Evolutionary conservation across 2,113 vertebrate genomes (phyloP).

Genomic region (Blennius ocellaris): DNA sequence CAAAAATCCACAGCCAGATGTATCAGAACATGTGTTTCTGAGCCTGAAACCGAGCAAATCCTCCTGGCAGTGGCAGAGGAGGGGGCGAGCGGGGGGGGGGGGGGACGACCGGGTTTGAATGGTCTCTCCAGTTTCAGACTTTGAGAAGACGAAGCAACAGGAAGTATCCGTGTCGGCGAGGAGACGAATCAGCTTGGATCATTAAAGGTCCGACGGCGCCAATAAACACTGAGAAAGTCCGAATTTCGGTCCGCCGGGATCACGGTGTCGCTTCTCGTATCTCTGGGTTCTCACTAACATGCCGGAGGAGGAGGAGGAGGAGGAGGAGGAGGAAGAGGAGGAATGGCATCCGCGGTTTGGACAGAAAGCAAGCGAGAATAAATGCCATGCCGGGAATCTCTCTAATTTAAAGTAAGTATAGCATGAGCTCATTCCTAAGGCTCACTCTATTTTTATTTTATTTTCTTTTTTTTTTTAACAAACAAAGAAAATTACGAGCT

Average conservation of each 20-base stretch:
- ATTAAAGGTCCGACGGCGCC: slow-evolving; percentile 12
- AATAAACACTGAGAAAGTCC: slow-evolving; percentile 16
- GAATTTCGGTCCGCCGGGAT: neutral
- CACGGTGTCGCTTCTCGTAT: slow-evolving; percentile 26
- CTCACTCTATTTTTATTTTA: slow-evolving; percentile 37
- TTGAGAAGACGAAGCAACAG: slow-evolving; percentile 70
- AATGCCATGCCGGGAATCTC: slow-evolving; percentile 73
- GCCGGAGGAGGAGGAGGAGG: too few relatives aligned
- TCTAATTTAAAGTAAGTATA: slow-evolving; percentile 81
- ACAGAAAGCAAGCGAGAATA: slow-evolving; percentile 66
- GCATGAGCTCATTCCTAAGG: slow-evolving; percentile 77
- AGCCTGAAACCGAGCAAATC: slow-evolving; percentile 45
- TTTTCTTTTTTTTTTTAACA: slow-evolving; percentile 52
- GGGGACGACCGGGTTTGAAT: slow-evolving; percentile 67
- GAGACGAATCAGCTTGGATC: slow-evolving; percentile 56
- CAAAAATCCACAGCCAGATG: slow-evolving; percentile 41
- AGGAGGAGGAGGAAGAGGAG: slow-evolving; percentile 56
- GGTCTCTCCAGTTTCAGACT: slow-evolving; percentile 76
- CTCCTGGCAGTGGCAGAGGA: slow-evolving; percentile 47
- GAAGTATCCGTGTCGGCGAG: slow-evolving; percentile 80
- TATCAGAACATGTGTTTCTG: slow-evolving; percentile 57
- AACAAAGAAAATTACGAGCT: slow-evolving; percentile 77
- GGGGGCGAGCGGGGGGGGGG: slow-evolving; percentile 32
- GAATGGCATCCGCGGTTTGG: slow-evolving; percentile 64
- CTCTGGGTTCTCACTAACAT: slow-evolving; percentile 43